Percentiles rank a stretch among this genome's conserved stretches.
phyloP scores from a whole-genome alignment of 2,888 invertebrate species.

The Macrosiphum euphorbiae region DNA sequence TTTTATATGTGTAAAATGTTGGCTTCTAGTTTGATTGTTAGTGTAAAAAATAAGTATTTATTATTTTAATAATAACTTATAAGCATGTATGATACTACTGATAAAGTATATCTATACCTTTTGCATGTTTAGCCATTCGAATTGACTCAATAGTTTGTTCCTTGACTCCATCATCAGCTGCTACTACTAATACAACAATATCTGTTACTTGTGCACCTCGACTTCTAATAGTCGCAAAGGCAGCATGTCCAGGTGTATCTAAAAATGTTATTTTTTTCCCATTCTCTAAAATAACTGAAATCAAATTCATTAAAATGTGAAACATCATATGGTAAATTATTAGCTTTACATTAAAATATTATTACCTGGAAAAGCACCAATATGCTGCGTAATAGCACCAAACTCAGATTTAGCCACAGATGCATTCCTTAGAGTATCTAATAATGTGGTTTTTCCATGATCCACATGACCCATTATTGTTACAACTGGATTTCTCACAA shows the following conservation, averaged over 20 bases:
- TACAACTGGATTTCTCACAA: constrained; percentile 90
- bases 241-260: constrained; percentile 99
- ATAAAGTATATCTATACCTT: constrained; percentile 72
- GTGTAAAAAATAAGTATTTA: background rate
- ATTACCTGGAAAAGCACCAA: constrained; percentile 93
- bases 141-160: constrained; percentile 96
- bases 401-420: constrained; percentile 92
- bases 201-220: constrained; percentile 96
- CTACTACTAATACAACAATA: constrained; percentile 94
- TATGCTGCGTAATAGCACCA: constrained; percentile 99
- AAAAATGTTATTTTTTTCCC: constrained; percentile 91
- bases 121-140: constrained; percentile 83
- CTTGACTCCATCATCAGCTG: constrained; percentile 99
- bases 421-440: constrained; percentile 89
- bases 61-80: background rate
- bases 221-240: constrained; percentile 93
- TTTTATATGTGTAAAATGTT: background rate
- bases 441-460: constrained; percentile 97
- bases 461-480: constrained; percentile 99
- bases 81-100: background rate
- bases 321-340: background rate
- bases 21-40: background rate
- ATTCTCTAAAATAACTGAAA: constrained; percentile 76
- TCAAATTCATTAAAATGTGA: constrained; percentile 53
- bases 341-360: background rate